Evolutionary conservation across 2,113 vertebrate genomes (phyloP).

Genomic region (Entosphenus tridentatus): DNA sequence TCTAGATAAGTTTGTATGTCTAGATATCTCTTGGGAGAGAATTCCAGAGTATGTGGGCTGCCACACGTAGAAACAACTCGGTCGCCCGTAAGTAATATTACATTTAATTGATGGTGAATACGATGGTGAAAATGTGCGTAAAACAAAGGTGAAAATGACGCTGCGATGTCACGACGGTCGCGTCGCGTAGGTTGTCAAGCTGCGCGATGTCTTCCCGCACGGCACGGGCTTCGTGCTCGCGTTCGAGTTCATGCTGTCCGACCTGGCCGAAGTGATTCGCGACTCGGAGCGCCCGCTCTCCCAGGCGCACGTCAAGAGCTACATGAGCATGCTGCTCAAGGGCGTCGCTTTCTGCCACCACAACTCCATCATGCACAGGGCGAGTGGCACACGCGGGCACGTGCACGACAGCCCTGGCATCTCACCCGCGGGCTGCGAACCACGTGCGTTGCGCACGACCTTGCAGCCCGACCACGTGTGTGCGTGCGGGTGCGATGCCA

Average conservation of each 20-base stretch:
- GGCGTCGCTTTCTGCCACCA: constrained; percentile 56
- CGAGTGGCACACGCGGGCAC: constrained; percentile 13
- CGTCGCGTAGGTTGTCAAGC: constrained; percentile 39
- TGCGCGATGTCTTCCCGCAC: constrained; percentile 56
- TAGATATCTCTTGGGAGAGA: no score
- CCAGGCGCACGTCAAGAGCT: constrained; percentile 52
- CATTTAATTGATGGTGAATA: no score
- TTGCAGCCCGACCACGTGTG: no score
- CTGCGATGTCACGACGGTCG: no score
- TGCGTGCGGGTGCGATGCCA: no score
- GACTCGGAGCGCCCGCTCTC: constrained; percentile 40
- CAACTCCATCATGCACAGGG: constrained; percentile 62
- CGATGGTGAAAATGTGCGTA: no score
- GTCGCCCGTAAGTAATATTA: no score
- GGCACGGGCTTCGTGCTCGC: constrained; percentile 57
- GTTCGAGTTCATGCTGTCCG: constrained; percentile 64
- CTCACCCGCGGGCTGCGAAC: neutral
- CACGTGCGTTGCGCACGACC: no score
- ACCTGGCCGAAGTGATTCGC: constrained; percentile 56
- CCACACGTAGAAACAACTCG: no score
- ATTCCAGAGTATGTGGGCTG: no score
- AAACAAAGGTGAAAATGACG: no score
- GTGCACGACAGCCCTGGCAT: neutral
- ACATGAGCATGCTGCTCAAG: constrained; percentile 65
- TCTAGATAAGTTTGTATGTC: no score